phyloP scores from a whole-genome alignment of 35 echinoderm and acorn worm genomes.

The Ophiothrix spiculata region DNA sequence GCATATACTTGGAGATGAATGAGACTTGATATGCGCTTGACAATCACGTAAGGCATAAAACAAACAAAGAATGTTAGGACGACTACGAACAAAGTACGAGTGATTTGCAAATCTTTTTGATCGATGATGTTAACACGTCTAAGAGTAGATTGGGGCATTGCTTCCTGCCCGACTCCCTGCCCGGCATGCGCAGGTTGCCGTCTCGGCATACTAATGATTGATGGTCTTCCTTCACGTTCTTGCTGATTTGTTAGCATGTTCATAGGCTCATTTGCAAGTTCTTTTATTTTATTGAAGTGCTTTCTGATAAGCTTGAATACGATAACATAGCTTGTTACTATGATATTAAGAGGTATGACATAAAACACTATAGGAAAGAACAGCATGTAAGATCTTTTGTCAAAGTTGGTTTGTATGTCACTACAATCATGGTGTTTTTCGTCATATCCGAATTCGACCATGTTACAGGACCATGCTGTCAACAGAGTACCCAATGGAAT shows the following conservation, averaged over 20 bases:
- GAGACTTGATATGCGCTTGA: background rate
- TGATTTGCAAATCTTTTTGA: slow-evolving; percentile 33
- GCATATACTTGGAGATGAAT: background rate
- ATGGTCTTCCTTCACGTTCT: background rate
- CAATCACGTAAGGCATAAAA: background rate
- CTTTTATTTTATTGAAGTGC: background rate
- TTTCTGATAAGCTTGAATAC: background rate
- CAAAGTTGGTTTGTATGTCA: background rate
- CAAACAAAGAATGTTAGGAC: background rate
- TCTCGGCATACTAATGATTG: background rate
- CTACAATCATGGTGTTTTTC: background rate
- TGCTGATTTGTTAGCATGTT: background rate
- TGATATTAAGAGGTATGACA: background rate
- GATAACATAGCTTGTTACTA: background rate
- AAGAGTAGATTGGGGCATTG: too few relatives aligned
- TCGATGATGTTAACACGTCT: background rate
- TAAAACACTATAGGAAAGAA: background rate
- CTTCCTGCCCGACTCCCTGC: too few relatives aligned
- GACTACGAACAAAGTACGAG: slow-evolving; percentile 44
- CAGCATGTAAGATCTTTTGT: background rate
- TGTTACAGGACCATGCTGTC: background rate
- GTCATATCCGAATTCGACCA: background rate
- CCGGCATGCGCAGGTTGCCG: background rate
- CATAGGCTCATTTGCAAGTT: too few relatives aligned
- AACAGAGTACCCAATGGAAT: background rate